Percentiles rank a stretch among this genome's conserved stretches.
phyloP scores from a whole-genome alignment of 2,888 invertebrate genomes.

The Branchipolynoe longqiensis region DNA sequence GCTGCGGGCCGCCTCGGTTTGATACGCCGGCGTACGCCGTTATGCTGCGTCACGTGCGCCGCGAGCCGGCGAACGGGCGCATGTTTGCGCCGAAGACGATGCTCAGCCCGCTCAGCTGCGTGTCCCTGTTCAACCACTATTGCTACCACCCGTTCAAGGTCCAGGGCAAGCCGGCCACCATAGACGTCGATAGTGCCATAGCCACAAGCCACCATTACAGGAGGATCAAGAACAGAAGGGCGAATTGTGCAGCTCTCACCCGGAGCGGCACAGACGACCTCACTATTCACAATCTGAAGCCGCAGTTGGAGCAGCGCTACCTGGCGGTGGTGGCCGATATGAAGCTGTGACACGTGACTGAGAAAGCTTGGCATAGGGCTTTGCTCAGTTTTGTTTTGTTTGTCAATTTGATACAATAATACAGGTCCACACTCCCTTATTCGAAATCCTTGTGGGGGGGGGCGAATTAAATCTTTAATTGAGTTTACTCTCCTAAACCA shows the following conservation, averaged over 20 bases:
- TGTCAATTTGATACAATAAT: too few relatives aligned
- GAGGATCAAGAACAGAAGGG: neutral
- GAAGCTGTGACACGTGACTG: slow-evolving; percentile 2
- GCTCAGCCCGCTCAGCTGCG: neutral
- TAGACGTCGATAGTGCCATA: neutral
- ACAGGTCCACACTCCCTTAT: too few relatives aligned
- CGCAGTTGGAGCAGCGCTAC: neutral
- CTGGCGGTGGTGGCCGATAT: neutral
- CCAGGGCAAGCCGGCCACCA: neutral
- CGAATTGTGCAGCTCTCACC: neutral
- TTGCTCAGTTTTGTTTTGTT: too few relatives aligned
- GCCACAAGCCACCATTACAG: slow-evolving; percentile 20
- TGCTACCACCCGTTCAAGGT: neutral
- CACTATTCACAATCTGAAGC: neutral
- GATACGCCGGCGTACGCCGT: neutral
- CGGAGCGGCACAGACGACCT: neutral
- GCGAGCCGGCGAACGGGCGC: neutral
- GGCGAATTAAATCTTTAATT: too few relatives aligned
- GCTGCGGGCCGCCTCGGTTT: neutral
- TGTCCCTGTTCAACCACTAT: slow-evolving; percentile 16
- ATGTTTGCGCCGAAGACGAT: slow-evolving; percentile 12
- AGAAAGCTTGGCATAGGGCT: too few relatives aligned
- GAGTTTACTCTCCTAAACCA: too few relatives aligned
- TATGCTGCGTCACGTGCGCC: neutral
- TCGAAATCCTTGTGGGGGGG: too few relatives aligned